Evolutionary conservation across 2,888 invertebrate genomes (phyloP).

Genomic region (Lacanobia wlatinum): DNA sequence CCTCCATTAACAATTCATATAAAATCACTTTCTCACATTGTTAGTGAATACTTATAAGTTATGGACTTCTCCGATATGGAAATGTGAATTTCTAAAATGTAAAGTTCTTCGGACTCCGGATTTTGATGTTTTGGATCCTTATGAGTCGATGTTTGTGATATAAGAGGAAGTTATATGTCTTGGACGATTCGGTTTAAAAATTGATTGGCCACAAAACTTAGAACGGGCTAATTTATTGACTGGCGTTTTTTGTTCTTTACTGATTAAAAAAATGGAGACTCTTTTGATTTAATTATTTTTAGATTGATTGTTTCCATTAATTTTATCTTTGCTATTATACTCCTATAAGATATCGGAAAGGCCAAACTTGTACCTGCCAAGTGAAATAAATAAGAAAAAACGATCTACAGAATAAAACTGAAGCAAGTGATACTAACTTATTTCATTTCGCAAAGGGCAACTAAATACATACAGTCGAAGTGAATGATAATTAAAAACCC

Average conservation of each 20-base stretch:
- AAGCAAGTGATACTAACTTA: too few species aligned
- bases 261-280: too few species aligned
- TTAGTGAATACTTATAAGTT: slow-evolving; percentile 50
- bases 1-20: slow-evolving; percentile 61
- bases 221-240: not conserved
- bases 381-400: too few species aligned
- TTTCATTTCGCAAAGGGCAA: too few species aligned
- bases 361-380: too few species aligned
- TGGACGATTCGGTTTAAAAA: not conserved
- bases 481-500: too few species aligned
- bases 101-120: slow-evolving; percentile 25
- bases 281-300: too few species aligned
- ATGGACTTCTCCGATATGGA: slow-evolving; percentile 57
- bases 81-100: slow-evolving; percentile 64
- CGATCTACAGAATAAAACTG: too few species aligned
- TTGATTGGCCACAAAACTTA: not conserved
- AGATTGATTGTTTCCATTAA: too few species aligned
- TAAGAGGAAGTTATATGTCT: slow-evolving; percentile 13
- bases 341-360: too few species aligned
- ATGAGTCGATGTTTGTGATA: not conserved
- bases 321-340: too few species aligned
- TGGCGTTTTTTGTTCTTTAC: not conserved
- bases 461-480: too few species aligned
- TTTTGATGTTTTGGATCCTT: slow-evolving; percentile 10
- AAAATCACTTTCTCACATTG: slow-evolving; percentile 70